Conservation (phyloP, 2,888 invertebrate genomes). For the Zhuqinia jingwanae region DNA sequence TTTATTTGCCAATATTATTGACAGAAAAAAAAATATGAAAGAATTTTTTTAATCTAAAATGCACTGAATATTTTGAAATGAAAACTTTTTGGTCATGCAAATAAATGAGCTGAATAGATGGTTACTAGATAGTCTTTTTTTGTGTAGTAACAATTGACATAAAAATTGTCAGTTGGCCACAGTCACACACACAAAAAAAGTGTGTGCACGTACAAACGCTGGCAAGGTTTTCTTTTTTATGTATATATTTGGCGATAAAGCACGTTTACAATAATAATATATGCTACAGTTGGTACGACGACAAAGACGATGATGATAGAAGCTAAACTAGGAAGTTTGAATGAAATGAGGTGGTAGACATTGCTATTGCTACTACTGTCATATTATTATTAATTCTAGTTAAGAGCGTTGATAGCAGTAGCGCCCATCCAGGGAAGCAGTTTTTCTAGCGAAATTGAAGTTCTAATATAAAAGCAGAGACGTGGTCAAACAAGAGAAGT, state of each 20-base stretch:
- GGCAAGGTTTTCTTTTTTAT: neutral
- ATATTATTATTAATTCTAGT: neutral
- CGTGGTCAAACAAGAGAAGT: too few relatives aligned
- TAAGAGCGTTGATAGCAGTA: too few relatives aligned
- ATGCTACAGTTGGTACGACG: neutral
- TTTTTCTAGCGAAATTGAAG: too few relatives aligned
- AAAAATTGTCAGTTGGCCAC: neutral
- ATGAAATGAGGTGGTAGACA: neutral
- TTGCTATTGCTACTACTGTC: neutral
- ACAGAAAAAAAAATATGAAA: too few relatives aligned
- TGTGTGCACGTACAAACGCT: neutral
- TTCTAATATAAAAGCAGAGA: too few relatives aligned
- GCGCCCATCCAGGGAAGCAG: too few relatives aligned
- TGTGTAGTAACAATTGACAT: constrained; percentile 22
- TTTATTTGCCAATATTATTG: too few relatives aligned
- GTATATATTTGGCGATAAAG: neutral
- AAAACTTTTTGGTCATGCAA: constrained; percentile 37
- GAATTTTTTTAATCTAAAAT: too few relatives aligned
- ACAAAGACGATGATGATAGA: neutral
- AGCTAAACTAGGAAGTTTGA: constrained; percentile 42
- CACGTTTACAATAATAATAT: too few relatives aligned
- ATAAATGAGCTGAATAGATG: too few relatives aligned
- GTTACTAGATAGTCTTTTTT: too few relatives aligned
- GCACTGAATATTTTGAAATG: too few relatives aligned
- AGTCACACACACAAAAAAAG: neutral